A percentile compares a stretch with the other conserved stretches of the same genome.
phyloP scores from a whole-genome alignment of 2,113 vertebrate genomes.

The Mola mola region DNA sequence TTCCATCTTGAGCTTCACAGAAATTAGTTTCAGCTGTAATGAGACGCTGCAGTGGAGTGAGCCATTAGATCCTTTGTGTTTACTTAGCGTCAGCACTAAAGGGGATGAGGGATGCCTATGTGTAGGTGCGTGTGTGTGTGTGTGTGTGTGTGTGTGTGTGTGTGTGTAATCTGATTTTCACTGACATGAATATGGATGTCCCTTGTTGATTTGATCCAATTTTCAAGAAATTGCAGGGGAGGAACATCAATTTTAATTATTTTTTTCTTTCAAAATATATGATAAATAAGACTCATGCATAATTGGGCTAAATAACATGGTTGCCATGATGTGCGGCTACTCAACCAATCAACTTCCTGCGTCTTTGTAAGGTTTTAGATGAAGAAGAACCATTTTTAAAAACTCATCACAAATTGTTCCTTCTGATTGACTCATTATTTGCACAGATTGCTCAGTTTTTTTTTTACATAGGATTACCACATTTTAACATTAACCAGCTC shows the following conservation, averaged over 20 bases:
- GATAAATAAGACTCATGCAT: slow-evolving; percentile 23
- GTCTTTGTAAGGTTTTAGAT: not conserved
- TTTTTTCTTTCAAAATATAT: slow-evolving; percentile 19
- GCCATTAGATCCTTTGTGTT: slow-evolving; percentile 58
- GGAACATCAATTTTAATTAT: slow-evolving; percentile 15
- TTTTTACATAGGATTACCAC: not conserved
- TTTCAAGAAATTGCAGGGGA: slow-evolving; percentile 6
- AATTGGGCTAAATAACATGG: slow-evolving; percentile 25
- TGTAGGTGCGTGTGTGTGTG: slow-evolving; percentile 25
- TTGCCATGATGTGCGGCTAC: not conserved
- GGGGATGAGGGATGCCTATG: slow-evolving; percentile 47
- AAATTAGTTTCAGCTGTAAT: slow-evolving; percentile 69
- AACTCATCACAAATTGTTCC: not conserved
- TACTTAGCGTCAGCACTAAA: slow-evolving; percentile 58
- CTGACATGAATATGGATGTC: slow-evolving; percentile 38
- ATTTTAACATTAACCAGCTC: not conserved
- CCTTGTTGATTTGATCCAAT: slow-evolving; percentile 33
- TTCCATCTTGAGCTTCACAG: slow-evolving; percentile 46
- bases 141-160: slow-evolving; percentile 23
- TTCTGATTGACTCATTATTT: slow-evolving; percentile 18
- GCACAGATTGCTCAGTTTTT: not conserved
- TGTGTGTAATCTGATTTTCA: slow-evolving; percentile 27
- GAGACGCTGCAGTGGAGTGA: slow-evolving; percentile 56
- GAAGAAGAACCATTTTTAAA: not conserved
- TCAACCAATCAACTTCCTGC: not conserved